Conservation (phyloP, 2,888 invertebrate species). For the Globia sparganii region DNA sequence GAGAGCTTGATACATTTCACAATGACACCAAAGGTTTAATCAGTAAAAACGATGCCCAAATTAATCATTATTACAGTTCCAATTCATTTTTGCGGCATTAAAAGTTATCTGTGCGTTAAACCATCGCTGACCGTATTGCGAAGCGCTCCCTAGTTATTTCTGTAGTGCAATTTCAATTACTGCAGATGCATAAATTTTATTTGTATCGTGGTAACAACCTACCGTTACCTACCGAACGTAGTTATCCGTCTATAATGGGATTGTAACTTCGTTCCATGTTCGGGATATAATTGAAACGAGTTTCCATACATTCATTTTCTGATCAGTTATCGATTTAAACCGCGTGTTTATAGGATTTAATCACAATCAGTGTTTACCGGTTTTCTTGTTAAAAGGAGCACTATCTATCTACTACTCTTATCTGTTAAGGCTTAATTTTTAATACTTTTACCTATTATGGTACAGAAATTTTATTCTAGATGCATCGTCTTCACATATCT, state of each 20-base stretch:
- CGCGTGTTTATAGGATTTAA: background rate
- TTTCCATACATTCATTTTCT: constrained; percentile 2
- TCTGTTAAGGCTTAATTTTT: background rate
- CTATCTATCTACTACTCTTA: background rate
- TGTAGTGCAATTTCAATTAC: constrained; percentile 67
- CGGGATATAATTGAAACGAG: constrained; percentile 58
- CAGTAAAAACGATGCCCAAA: constrained; percentile 28
- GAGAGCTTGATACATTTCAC: constrained; percentile 27
- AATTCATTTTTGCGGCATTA: constrained; percentile 44
- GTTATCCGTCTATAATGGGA: constrained; percentile 58
- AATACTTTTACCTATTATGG: no score
- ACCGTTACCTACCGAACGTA: no score
- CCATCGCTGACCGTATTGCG: constrained; percentile 53
- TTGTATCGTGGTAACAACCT: constrained; percentile 58
- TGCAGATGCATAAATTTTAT: constrained; percentile 68
- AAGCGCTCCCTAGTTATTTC: constrained; percentile 58
- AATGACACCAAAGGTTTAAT: constrained; percentile 35
- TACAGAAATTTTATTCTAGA: no score
- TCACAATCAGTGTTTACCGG: no score
- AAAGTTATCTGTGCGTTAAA: constrained; percentile 54
- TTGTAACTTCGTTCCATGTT: constrained; percentile 43
- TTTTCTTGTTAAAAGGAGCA: background rate
- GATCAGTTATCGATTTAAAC: background rate
- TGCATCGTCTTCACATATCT: no score
- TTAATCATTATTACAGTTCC: constrained; percentile 51